Evolutionary conservation across 2,797 vertebrate genomes (phyloP).

Genomic region (Myotis pilosus): DNA sequence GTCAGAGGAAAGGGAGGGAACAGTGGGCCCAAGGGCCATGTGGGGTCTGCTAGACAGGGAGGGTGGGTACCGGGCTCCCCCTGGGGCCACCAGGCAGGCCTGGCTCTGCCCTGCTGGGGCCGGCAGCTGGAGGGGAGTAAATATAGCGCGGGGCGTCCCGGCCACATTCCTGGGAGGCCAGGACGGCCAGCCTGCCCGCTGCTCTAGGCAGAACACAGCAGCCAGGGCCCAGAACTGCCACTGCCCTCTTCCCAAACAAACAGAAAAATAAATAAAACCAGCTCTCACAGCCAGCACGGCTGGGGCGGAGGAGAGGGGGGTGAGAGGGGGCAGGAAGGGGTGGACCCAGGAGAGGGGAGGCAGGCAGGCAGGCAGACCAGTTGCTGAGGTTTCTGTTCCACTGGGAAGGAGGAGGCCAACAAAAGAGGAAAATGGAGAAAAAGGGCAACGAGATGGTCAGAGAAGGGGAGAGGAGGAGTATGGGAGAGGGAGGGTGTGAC

Average conservation of each 20-base stretch:
- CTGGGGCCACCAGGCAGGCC: constrained; percentile 73
- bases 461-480: not conserved
- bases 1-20: constrained; percentile 32
- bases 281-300: constrained; percentile 62
- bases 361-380: constrained; percentile 52
- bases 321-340: constrained; percentile 54
- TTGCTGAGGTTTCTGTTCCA: constrained; percentile 68
- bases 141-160: constrained; percentile 72
- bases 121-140: constrained; percentile 73
- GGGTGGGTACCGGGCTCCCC: constrained; percentile 57
- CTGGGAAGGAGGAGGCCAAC: constrained; percentile 55
- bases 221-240: constrained; percentile 71
- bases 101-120: constrained; percentile 75
- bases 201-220: constrained; percentile 63
- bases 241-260: constrained; percentile 81
- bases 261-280: constrained; percentile 81
- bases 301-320: not conserved
- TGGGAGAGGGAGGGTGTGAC: not conserved
- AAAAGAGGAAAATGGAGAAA: constrained; percentile 68
- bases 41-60: constrained; percentile 62
- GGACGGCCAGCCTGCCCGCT: constrained; percentile 64
- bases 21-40: constrained; percentile 30
- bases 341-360: constrained; percentile 21
- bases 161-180: constrained; percentile 79
- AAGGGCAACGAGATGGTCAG: constrained; percentile 41